phyloP scores from a whole-genome alignment of 2,888 invertebrate genomes.

The Andrena marginata region DNA sequence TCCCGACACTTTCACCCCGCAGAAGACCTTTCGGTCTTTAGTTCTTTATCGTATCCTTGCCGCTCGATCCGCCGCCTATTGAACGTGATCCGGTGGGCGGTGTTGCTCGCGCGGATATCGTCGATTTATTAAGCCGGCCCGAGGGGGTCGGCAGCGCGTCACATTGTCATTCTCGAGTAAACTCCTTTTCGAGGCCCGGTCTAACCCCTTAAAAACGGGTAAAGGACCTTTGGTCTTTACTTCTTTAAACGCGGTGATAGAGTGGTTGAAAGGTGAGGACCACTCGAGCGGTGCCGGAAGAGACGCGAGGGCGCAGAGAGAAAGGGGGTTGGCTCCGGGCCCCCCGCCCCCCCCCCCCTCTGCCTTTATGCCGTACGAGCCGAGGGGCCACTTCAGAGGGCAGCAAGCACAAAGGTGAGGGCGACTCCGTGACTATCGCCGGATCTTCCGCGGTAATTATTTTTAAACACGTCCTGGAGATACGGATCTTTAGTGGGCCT shows the following conservation, averaged over 20 bases:
- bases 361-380: constrained; percentile 77
- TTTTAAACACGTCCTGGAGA: constrained; percentile 85
- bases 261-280: constrained; percentile 84
- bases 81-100: constrained; percentile 20
- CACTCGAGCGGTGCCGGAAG: constrained; percentile 78
- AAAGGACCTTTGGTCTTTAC: constrained; percentile 83
- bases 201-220: constrained; percentile 69
- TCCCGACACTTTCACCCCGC: constrained; percentile 1
- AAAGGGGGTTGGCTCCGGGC: constrained; percentile 62
- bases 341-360: no score
- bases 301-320: constrained; percentile 61
- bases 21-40: constrained; percentile 50
- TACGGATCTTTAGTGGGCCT: constrained; percentile 77
- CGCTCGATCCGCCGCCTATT: constrained; percentile 51
- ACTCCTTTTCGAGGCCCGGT: constrained; percentile 63
- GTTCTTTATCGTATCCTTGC: constrained; percentile 55
- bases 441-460: constrained; percentile 84
- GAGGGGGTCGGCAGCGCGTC: constrained; percentile 32
- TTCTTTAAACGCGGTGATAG: constrained; percentile 84
- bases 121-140: constrained; percentile 51
- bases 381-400: constrained; percentile 77
- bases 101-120: constrained; percentile 25
- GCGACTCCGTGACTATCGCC: constrained; percentile 84
- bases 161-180: constrained; percentile 65
- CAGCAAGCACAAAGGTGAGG: constrained; percentile 74